phyloP scores from a whole-genome alignment of 2,797 vertebrate genomes.

The Fundulus diaphanus region DNA sequence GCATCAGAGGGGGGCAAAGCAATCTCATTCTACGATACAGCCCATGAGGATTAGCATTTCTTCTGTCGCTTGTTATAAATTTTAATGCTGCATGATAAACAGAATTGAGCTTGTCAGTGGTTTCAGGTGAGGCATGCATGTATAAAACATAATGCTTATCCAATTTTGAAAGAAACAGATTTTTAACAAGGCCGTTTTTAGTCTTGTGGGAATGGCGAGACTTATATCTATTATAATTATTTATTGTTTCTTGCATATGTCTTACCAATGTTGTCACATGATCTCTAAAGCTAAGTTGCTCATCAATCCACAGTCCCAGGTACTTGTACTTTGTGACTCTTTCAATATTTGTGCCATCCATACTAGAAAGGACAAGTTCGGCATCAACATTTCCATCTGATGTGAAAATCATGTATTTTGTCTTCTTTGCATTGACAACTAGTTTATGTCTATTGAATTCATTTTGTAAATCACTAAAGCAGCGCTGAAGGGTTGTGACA shows the following conservation, averaged over 20 bases:
- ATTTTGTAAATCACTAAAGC: neutral
- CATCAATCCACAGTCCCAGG: neutral
- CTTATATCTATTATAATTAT: neutral
- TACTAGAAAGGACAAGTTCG: neutral
- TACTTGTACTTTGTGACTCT: conserved; percentile 5
- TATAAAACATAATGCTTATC: neutral
- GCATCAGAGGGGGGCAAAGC: neutral
- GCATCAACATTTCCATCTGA: neutral
- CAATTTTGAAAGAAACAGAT: neutral
- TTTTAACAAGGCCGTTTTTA: neutral
- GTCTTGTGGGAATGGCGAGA: neutral
- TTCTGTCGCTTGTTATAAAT: neutral
- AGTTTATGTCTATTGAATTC: neutral
- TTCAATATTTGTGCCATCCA: neutral
- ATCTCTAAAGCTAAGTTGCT: neutral
- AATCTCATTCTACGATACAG: neutral
- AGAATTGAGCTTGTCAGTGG: neutral
- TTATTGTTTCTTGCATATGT: neutral
- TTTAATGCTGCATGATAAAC: neutral
- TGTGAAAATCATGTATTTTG: conserved; percentile 2
- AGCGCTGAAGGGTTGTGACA: neutral
- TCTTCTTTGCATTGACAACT: conserved; percentile 3
- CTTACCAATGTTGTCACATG: neutral
- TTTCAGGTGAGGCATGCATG: neutral
- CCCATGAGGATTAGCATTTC: neutral